phyloP scores from a whole-genome alignment of 1,140 invertebrate species.

The Drosophila bocki region DNA sequence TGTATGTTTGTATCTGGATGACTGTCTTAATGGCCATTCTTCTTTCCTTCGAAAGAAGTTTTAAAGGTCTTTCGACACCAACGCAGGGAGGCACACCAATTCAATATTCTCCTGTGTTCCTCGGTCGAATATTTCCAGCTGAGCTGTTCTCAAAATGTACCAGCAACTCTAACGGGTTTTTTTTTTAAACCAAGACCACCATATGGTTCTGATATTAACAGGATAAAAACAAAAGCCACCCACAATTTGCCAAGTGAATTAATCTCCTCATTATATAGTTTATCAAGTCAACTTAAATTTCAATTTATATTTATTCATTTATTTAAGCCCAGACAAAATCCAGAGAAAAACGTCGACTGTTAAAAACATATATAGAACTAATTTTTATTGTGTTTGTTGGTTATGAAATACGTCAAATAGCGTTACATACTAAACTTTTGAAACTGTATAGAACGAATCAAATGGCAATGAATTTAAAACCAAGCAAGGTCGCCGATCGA shows the following conservation, averaged over 20 bases:
- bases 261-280: neutral
- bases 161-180: no score
- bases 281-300: neutral
- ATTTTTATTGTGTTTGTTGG: constrained; percentile 74
- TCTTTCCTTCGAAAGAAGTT: no score
- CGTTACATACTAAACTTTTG: constrained; percentile 52
- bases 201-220: neutral
- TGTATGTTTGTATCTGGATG: no score
- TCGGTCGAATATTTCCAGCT: no score
- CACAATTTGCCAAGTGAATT: neutral
- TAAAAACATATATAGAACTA: constrained; percentile 75
- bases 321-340: constrained; percentile 8
- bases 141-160: no score
- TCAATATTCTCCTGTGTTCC: no score
- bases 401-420: constrained; percentile 69
- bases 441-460: constrained; percentile 52
- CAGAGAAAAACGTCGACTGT: constrained; percentile 36
- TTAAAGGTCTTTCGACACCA: no score
- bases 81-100: no score
- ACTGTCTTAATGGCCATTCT: no score
- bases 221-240: neutral
- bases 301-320: constrained; percentile 24
- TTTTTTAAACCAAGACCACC: neutral
- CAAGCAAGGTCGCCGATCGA: constrained; percentile 31
- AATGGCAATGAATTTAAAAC: constrained; percentile 53